These are phyloP conservation scores for Indicator maculatus DNA, from an alignment of 2,113 vertebrate species.

Conservation along the genomic window DNA sequence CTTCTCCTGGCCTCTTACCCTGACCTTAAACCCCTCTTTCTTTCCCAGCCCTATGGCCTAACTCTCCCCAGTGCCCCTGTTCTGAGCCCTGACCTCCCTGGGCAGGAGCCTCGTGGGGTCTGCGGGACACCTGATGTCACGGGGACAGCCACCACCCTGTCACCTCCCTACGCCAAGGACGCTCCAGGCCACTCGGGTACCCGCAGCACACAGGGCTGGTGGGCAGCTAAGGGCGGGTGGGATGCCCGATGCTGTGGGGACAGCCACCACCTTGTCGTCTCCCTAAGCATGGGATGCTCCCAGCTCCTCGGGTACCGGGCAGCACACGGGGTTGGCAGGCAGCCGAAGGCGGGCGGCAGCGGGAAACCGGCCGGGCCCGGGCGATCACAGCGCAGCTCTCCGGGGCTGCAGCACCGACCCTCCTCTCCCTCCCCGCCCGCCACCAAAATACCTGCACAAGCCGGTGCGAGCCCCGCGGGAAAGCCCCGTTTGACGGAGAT, in stretches of 20 bases:
- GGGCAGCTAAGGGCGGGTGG: neutral
- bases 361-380: neutral
- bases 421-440: neutral
- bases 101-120: neutral
- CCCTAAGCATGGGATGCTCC: neutral
- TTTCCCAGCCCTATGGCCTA: neutral
- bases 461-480: neutral
- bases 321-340: neutral
- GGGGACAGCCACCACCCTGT: neutral
- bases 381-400: neutral
- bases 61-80: neutral
- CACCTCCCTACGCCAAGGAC: accelerated
- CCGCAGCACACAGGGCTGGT: neutral
- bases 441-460: neutral
- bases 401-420: neutral
- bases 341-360: neutral
- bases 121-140: neutral
- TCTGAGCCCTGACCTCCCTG: neutral
- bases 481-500: neutral
- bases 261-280: neutral
- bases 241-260: neutral
- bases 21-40: neutral
- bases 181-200: neutral
- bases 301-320: neutral
- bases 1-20: neutral